Evolutionary conservation across 2,113 vertebrate species (phyloP).

Genomic region (Phylloscopus whistleri): DNA sequence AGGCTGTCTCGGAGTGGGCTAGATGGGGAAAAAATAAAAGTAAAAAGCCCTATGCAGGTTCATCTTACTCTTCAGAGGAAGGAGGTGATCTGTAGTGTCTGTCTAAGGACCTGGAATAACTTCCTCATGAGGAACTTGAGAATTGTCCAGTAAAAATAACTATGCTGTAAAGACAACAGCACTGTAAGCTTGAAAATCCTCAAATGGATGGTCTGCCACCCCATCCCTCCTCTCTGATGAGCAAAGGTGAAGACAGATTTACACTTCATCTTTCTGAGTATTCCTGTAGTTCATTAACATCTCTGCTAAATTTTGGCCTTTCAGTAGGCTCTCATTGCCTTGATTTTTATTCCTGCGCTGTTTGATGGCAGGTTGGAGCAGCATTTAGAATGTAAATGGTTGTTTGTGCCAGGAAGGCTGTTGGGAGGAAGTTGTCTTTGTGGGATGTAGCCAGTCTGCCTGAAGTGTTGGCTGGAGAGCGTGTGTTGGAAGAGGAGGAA

Average conservation of each 20-base stretch:
- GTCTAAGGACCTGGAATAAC: background rate
- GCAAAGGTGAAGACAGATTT: rapidly evolving
- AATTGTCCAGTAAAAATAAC: background rate
- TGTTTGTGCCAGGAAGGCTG: background rate
- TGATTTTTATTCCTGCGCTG: background rate
- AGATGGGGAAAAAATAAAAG: rapidly evolving
- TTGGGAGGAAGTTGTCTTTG: background rate
- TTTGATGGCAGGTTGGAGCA: background rate
- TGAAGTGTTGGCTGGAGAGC: background rate
- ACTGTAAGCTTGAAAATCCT: rapidly evolving
- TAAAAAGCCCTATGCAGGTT: rapidly evolving
- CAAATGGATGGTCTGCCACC: rapidly evolving
- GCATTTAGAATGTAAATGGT: background rate
- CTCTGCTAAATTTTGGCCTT: background rate
- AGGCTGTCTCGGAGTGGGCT: background rate
- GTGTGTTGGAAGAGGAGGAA: background rate
- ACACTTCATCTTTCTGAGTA: background rate
- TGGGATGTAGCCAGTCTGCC: background rate
- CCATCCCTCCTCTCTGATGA: rapidly evolving
- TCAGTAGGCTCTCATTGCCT: background rate
- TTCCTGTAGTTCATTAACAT: background rate
- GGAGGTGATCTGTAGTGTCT: background rate
- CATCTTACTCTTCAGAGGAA: rapidly evolving
- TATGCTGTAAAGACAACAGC: background rate
- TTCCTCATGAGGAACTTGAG: background rate